These are phyloP conservation scores for Leptobrachium ailaonicum DNA, from an alignment of 2,113 vertebrate species.

Conservation along the genomic window DNA sequence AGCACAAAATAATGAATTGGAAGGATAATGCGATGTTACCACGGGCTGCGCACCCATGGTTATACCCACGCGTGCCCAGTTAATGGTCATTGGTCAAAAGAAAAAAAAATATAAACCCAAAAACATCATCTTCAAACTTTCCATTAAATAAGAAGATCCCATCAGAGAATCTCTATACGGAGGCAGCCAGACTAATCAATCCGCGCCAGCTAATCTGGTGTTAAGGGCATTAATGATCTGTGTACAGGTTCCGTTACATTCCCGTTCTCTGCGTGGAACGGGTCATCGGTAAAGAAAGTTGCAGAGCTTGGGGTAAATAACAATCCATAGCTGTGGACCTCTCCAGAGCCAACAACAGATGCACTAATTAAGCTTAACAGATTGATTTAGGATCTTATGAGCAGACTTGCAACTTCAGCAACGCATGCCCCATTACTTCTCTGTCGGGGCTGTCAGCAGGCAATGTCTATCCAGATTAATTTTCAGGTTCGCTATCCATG, in stretches of 20 bases:
- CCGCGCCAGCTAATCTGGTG: neutral
- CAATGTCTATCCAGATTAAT: constrained; percentile 46
- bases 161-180: neutral
- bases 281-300: constrained; percentile 45
- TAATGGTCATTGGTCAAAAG: too few relatives aligned
- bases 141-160: too few relatives aligned
- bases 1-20: too few relatives aligned
- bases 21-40: too few relatives aligned
- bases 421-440: constrained; percentile 44
- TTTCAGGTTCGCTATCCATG: constrained; percentile 42
- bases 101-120: too few relatives aligned
- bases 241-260: neutral
- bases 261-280: constrained; percentile 17
- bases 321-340: constrained; percentile 26
- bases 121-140: too few relatives aligned
- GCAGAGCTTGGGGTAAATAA: constrained; percentile 39
- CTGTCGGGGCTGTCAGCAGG: constrained; percentile 48
- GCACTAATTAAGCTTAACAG: constrained; percentile 49
- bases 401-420: constrained; percentile 46
- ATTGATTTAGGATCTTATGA: constrained; percentile 48
- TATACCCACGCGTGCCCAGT: too few relatives aligned
- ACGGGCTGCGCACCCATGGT: too few relatives aligned
- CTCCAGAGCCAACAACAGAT: constrained; percentile 45
- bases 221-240: constrained; percentile 20
- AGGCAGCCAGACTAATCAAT: neutral